phyloP scores from a whole-genome alignment of 1,140 invertebrate genomes.

The Drosophila virilis region DNA sequence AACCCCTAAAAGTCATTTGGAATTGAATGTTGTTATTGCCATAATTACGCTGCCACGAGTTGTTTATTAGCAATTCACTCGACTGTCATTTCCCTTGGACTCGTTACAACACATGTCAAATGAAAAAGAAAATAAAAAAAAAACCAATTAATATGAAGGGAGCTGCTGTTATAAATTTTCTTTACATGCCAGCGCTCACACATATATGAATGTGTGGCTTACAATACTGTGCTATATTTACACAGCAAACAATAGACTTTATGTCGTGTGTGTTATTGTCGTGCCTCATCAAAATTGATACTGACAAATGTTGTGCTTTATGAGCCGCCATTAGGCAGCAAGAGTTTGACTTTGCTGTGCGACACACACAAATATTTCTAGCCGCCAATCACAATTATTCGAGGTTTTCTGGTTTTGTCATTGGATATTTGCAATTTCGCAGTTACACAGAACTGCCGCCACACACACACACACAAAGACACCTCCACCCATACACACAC shows the following conservation, averaged over 20 bases:
- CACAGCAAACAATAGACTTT: constrained; percentile 68
- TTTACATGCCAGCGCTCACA: background rate
- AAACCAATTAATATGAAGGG: constrained; percentile 50
- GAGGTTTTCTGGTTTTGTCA: constrained; percentile 24
- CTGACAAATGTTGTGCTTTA: constrained; percentile 76
- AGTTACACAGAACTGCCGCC: constrained; percentile 21
- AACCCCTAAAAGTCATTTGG: constrained; percentile 5
- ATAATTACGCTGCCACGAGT: constrained; percentile 25
- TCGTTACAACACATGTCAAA: constrained; percentile 20
- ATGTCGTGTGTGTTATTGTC: constrained; percentile 26
- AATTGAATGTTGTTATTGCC: constrained; percentile 5
- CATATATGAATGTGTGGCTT: background rate
- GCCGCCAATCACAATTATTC: constrained; percentile 78
- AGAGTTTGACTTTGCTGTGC: constrained; percentile 59
- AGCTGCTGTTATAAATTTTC: constrained; percentile 61
- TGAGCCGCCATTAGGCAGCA: constrained; percentile 67
- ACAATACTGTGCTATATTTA: constrained; percentile 51
- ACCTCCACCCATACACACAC: background rate
- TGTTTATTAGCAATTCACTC: constrained; percentile 25
- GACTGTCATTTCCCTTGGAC: constrained; percentile 16
- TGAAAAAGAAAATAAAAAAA: constrained; percentile 1
- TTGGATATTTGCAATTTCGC: constrained; percentile 51
- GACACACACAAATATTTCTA: constrained; percentile 40
- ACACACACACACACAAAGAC: background rate
- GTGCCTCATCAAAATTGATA: constrained; percentile 72